These are phyloP conservation scores for Lutraria rhynchaena DNA, from an alignment of 1,140 invertebrate species.

Conservation along the genomic window DNA sequence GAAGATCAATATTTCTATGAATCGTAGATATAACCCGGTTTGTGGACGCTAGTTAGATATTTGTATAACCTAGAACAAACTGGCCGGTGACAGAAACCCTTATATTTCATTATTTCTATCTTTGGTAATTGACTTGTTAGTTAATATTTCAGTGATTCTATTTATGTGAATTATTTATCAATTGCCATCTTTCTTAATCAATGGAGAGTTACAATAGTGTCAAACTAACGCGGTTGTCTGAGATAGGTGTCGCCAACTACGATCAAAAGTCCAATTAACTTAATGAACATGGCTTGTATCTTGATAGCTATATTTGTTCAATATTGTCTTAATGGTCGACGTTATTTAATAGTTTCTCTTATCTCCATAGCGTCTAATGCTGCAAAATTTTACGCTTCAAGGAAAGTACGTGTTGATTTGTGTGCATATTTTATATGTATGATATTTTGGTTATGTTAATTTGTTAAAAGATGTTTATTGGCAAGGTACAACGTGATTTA, in stretches of 20 bases:
- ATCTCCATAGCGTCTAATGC: not conserved
- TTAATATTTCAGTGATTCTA: conserved; percentile 34
- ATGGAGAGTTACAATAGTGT: conserved; percentile 10
- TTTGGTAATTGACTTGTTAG: not conserved
- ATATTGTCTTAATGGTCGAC: too few species aligned
- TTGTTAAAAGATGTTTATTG: too few species aligned
- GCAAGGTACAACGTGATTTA: too few species aligned
- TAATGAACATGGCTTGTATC: not conserved
- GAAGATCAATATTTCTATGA: too few species aligned
- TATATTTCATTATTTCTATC: not conserved
- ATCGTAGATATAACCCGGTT: too few species aligned
- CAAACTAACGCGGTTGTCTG: not conserved
- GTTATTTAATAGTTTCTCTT: not conserved
- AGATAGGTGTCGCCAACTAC: conserved; percentile 6
- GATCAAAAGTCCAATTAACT: conserved; percentile 19
- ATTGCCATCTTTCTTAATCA: not conserved
- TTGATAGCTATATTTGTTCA: not conserved
- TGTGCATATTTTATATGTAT: too few species aligned
- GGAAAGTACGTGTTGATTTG: too few species aligned
- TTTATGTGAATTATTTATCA: conserved; percentile 18
- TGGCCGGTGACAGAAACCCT: not conserved
- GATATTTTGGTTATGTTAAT: too few species aligned
- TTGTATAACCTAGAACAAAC: conserved; percentile 25
- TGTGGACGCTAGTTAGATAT: conserved; percentile 1
- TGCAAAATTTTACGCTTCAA: too few species aligned